Conservation (phyloP, 2,113 vertebrate species). For the Sapayoa aenigma region DNA sequence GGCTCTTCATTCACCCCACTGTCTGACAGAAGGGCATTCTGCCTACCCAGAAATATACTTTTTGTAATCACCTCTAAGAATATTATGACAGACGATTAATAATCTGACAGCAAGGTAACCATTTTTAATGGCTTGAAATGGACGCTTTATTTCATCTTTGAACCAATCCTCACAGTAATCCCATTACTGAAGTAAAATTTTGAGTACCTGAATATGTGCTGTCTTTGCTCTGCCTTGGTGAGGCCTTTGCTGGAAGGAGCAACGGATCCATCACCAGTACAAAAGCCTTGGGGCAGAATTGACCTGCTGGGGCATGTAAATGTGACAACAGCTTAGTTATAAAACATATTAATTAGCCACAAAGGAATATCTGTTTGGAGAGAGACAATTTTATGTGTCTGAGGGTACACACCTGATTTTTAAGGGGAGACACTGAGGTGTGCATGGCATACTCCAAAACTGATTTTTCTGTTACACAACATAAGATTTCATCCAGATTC, state of each 20-base stretch:
- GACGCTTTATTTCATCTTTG: constrained; percentile 4
- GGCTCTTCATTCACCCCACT: fast-evolving
- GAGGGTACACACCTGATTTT: neutral
- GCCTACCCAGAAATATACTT: constrained; percentile 26
- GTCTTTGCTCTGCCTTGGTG: neutral
- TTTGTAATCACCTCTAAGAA: constrained; percentile 38
- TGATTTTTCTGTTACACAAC: neutral
- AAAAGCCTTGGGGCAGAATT: neutral
- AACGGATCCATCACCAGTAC: fast-evolving
- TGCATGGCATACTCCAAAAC: neutral
- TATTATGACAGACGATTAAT: constrained; percentile 45
- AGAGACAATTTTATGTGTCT: neutral
- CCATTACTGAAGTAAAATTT: neutral
- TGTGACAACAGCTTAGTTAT: neutral
- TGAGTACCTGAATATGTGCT: neutral
- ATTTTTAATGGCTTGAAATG: constrained; percentile 37
- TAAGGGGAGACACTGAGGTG: neutral
- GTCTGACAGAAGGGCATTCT: constrained; percentile 40
- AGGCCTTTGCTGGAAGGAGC: neutral
- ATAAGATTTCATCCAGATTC: neutral
- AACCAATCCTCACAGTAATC: neutral
- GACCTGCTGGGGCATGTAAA: neutral
- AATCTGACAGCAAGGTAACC: constrained; percentile 50
- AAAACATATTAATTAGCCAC: neutral
- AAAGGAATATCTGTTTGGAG: neutral